Conservation (phyloP, 2,888 invertebrate species). For the Teinopalpus imperialis region DNA sequence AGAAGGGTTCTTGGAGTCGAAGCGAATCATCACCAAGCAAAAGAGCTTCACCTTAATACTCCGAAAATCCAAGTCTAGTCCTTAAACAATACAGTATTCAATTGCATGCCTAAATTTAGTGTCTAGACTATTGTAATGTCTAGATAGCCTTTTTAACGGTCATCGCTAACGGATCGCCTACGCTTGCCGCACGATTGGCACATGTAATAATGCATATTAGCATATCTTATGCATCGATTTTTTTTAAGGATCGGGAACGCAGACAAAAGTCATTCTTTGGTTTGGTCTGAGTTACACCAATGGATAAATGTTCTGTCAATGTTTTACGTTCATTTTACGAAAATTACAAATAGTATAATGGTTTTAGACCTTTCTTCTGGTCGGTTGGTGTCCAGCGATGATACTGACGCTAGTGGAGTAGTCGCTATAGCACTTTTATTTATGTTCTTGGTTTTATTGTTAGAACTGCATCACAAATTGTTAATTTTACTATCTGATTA, state of each 20-base stretch:
- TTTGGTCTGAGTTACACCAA: neutral
- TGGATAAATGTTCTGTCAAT: too few species aligned
- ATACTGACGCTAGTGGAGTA: too few species aligned
- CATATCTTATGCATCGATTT: slow-evolving; percentile 29
- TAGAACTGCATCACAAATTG: too few species aligned
- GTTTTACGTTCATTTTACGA: too few species aligned
- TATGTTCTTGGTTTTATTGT: too few species aligned
- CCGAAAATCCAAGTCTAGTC: slow-evolving; percentile 46
- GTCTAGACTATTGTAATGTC: slow-evolving; percentile 42
- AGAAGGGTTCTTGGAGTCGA: too few species aligned
- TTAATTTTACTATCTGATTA: too few species aligned
- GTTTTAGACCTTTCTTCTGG: too few species aligned
- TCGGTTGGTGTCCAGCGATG: too few species aligned
- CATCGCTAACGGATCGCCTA: slow-evolving; percentile 32
- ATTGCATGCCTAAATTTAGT: slow-evolving; percentile 52
- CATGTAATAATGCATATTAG: slow-evolving; percentile 29
- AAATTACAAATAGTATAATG: too few species aligned
- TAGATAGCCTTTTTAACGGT: slow-evolving; percentile 51
- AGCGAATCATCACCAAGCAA: too few species aligned
- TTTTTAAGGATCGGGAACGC: slow-evolving; percentile 4
- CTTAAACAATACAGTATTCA: slow-evolving; percentile 44
- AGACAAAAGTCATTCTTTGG: slow-evolving; percentile 5
- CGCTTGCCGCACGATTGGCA: slow-evolving; percentile 18
- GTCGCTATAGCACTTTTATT: too few species aligned
- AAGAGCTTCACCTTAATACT: slow-evolving; percentile 50